These are phyloP conservation scores for Phoxinus phoxinus DNA, from an alignment of 2,113 vertebrate genomes.

Conservation along the genomic window DNA sequence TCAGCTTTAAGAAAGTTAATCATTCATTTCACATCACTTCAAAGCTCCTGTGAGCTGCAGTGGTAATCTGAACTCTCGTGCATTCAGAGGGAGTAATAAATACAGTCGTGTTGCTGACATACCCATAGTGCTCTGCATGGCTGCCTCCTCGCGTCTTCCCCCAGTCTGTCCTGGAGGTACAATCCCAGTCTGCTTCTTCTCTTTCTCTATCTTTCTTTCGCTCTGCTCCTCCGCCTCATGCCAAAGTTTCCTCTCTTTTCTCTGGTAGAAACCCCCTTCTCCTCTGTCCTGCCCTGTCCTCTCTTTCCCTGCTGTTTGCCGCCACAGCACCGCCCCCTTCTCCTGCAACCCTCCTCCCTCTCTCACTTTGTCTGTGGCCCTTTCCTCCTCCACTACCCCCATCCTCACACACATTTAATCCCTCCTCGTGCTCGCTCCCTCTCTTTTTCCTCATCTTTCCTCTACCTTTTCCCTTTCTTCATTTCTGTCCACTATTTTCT, in stretches of 20 bases:
- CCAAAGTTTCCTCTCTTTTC: slow-evolving; percentile 62
- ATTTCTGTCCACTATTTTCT: slow-evolving; percentile 10
- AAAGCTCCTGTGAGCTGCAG: slow-evolving; percentile 36
- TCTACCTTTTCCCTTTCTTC: not conserved
- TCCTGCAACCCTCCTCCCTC: slow-evolving; percentile 52
- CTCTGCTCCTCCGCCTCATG: slow-evolving; percentile 54
- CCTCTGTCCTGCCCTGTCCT: slow-evolving; percentile 45
- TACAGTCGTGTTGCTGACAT: slow-evolving; percentile 33
- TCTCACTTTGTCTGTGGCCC: slow-evolving; percentile 48
- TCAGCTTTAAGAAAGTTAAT: slow-evolving; percentile 45
- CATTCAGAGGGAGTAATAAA: slow-evolving; percentile 3
- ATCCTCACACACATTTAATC: slow-evolving; percentile 58
- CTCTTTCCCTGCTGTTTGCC: slow-evolving; percentile 21
- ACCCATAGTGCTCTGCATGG: slow-evolving; percentile 51
- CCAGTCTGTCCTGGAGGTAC: slow-evolving; percentile 44
- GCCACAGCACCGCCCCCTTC: slow-evolving; percentile 48
- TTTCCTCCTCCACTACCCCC: slow-evolving; percentile 25
- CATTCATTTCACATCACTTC: slow-evolving; percentile 47
- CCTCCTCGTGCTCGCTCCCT: slow-evolving; percentile 47
- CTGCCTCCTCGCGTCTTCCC: slow-evolving; percentile 43
- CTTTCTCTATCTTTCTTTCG: slow-evolving; percentile 32
- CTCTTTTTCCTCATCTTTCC: slow-evolving; percentile 8
- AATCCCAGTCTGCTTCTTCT: slow-evolving; percentile 20
- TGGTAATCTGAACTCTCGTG: slow-evolving; percentile 32
- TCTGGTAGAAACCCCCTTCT: slow-evolving; percentile 66